These are phyloP conservation scores for Tiliacea citrago DNA, from an alignment of 2,888 invertebrate species.

Conservation along the genomic window DNA sequence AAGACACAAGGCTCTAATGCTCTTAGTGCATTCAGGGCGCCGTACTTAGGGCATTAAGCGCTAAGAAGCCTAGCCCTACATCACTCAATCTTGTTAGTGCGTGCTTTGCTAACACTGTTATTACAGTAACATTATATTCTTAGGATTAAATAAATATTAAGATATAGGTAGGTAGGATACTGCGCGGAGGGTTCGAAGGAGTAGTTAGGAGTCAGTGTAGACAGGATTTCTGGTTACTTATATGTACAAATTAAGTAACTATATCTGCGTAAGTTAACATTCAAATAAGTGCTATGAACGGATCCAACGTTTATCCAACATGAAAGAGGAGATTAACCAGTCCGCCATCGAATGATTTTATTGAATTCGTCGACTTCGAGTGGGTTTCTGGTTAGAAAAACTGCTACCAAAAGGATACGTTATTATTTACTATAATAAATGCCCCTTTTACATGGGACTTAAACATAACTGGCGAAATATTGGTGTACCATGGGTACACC, in stretches of 20 bases:
- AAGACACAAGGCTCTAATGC: slow-evolving; percentile 80
- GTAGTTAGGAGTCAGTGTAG: too few relatives aligned
- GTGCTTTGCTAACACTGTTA: slow-evolving; percentile 75
- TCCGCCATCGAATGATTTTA: neutral
- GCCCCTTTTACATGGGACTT: neutral
- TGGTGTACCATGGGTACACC: too few relatives aligned
- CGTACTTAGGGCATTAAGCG: slow-evolving; percentile 83
- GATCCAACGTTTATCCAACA: neutral
- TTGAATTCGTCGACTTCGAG: neutral
- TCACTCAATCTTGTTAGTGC: slow-evolving; percentile 83
- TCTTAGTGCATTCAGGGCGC: slow-evolving; percentile 85
- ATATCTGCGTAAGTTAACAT: neutral
- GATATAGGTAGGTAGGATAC: slow-evolving; percentile 35
- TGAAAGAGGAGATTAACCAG: neutral
- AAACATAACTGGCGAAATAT: neutral
- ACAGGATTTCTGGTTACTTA: neutral
- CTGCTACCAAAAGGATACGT: neutral
- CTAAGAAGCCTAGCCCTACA: slow-evolving; percentile 86
- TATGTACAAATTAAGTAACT: neutral
- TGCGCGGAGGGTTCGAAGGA: neutral
- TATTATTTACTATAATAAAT: neutral
- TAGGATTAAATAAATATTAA: slow-evolving; percentile 60
- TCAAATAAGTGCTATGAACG: neutral
- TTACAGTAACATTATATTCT: slow-evolving; percentile 66
- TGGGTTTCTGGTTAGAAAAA: neutral